Evolutionary conservation across 1,140 invertebrate genomes (phyloP).

Genomic region (Aphidius gifuensis): DNA sequence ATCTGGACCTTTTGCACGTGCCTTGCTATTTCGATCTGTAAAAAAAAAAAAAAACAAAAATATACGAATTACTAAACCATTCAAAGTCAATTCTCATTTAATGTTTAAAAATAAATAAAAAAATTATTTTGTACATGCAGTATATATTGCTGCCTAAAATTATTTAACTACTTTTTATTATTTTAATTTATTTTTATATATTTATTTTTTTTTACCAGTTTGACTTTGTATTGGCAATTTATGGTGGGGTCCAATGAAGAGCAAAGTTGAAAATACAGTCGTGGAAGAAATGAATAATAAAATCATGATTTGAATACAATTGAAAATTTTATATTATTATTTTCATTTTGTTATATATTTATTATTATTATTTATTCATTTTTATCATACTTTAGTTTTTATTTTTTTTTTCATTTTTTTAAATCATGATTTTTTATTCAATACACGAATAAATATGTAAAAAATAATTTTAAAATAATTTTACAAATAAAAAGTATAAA

Average conservation of each 20-base stretch:
- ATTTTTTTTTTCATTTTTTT: neutral
- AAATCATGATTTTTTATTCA: neutral
- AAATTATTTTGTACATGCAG: no score
- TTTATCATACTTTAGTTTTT: neutral
- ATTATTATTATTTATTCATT: neutral
- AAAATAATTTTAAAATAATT: conserved; percentile 8
- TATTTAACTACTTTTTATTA: no score
- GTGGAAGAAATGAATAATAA: conserved; percentile 11
- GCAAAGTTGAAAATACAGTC: conserved; percentile 13
- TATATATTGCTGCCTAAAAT: no score
- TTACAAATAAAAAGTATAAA: neutral
- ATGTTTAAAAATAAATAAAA: no score
- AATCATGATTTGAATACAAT: conserved; percentile 11
- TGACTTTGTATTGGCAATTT: conserved; percentile 10
- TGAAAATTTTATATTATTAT: neutral
- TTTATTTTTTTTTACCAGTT: no score
- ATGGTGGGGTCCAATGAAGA: conserved; percentile 3
- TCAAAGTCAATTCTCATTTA: no score
- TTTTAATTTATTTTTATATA: no score
- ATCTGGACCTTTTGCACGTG: no score
- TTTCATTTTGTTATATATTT: no score
- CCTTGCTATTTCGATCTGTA: no score
- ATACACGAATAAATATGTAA: neutral
- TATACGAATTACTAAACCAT: no score
- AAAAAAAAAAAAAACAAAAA: no score